These are phyloP conservation scores for Hyles vespertilio DNA, from an alignment of 1,140 invertebrate genomes.

Conservation along the genomic window DNA sequence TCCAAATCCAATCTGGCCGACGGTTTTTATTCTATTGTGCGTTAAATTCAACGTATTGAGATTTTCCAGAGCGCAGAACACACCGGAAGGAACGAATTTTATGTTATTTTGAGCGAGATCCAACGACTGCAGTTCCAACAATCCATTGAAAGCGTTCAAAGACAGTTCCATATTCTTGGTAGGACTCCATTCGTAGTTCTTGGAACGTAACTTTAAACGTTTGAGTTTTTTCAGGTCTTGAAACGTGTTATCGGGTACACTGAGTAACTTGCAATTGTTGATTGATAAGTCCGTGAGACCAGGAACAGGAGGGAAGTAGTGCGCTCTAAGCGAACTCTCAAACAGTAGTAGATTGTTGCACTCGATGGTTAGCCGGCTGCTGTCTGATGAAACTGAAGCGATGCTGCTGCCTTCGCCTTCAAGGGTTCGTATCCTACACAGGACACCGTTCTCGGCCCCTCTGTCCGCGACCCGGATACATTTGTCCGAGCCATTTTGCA, in stretches of 20 bases:
- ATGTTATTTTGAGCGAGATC: slow-evolving; percentile 91
- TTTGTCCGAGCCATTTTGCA: slow-evolving; percentile 59
- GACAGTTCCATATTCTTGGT: slow-evolving; percentile 82
- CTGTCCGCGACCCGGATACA: slow-evolving; percentile 48
- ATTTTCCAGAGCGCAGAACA: slow-evolving; percentile 86
- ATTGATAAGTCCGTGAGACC: slow-evolving; percentile 84
- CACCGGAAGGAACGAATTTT: slow-evolving; percentile 82
- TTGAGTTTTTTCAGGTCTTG: slow-evolving; percentile 85
- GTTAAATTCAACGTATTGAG: slow-evolving; percentile 90
- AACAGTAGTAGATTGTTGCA: slow-evolving; percentile 88
- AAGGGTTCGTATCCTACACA: slow-evolving; percentile 83
- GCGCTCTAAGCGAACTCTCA: slow-evolving; percentile 84
- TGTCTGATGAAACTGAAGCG: slow-evolving; percentile 78
- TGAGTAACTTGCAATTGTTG: slow-evolving; percentile 86
- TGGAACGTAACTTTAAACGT: slow-evolving; percentile 83
- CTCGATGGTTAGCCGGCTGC: slow-evolving; percentile 81
- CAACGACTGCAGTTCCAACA: slow-evolving; percentile 85
- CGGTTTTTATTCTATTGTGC: slow-evolving; percentile 84
- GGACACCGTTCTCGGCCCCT: slow-evolving; percentile 75
- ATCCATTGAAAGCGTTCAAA: slow-evolving; percentile 81
- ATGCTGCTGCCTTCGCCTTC: slow-evolving; percentile 81
- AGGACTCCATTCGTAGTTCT: slow-evolving; percentile 86
- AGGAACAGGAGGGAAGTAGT: slow-evolving; percentile 83
- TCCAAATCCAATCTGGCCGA: slow-evolving; percentile 84
- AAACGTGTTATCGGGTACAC: slow-evolving; percentile 85